Percentiles rank a stretch among this genome's conserved stretches.
Conservation (phyloP, 2,888 invertebrate genomes). For the Leptopilina drosophilae region DNA sequence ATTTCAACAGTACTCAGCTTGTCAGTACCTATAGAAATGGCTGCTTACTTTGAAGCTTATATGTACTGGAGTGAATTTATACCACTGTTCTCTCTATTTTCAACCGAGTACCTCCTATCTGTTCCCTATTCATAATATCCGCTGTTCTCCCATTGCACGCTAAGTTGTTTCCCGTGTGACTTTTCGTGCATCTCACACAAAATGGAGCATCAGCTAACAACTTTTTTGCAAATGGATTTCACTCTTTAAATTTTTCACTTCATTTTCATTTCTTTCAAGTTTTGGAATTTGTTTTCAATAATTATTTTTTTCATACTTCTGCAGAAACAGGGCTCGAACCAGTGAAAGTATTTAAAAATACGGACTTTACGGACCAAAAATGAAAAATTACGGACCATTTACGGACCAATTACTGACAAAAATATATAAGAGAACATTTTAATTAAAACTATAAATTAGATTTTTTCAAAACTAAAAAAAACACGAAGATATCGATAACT, state of each 20-base stretch:
- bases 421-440: too few relatives aligned
- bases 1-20: neutral
- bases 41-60: constrained; percentile 29
- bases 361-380: too few relatives aligned
- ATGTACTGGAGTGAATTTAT: constrained; percentile 2
- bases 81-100: constrained; percentile 28
- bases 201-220: constrained; percentile 61
- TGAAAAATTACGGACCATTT: too few relatives aligned
- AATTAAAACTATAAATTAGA: too few relatives aligned
- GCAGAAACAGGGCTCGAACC: too few relatives aligned
- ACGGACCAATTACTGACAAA: too few relatives aligned
- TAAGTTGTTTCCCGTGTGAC: neutral
- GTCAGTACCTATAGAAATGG: constrained; percentile 1
- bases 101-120: constrained; percentile 17
- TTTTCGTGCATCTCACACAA: constrained; percentile 4
- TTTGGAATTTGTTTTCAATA: too few relatives aligned
- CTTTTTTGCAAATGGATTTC: constrained; percentile 51
- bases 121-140: constrained; percentile 11
- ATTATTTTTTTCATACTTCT: too few relatives aligned
- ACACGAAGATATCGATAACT: too few relatives aligned
- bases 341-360: too few relatives aligned
- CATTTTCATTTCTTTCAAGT: neutral
- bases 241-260: neutral
- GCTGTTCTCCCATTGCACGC: neutral
- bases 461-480: too few relatives aligned